phyloP scores from a whole-genome alignment of 2,113 vertebrate species.

The Ia io region DNA sequence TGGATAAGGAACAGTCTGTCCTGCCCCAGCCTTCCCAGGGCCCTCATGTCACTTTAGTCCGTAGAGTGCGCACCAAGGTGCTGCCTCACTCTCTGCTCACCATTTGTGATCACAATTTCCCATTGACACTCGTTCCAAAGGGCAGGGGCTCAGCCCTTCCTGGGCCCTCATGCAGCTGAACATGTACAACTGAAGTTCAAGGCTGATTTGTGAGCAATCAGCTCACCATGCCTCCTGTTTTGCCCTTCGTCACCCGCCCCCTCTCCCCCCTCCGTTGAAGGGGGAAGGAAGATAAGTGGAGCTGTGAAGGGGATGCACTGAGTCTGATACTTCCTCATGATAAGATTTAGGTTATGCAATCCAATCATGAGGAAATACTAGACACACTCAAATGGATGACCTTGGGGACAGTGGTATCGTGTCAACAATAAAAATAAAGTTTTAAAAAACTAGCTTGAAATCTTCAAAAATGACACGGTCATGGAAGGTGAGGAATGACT shows the following conservation, averaged over 20 bases:
- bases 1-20: neutral
- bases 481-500: neutral
- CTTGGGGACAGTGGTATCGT: neutral
- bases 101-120: accelerated
- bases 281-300: neutral
- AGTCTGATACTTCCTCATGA: neutral
- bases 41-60: neutral
- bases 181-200: too few species aligned
- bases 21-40: neutral
- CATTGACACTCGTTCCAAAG: neutral
- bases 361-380: neutral
- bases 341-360: neutral
- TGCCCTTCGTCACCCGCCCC: too few species aligned
- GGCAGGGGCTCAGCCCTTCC: neutral
- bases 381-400: neutral
- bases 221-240: neutral
- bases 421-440: neutral
- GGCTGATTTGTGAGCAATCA: neutral
- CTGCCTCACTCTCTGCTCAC: neutral
- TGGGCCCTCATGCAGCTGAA: neutral
- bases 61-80: neutral
- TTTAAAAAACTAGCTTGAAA: neutral
- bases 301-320: neutral
- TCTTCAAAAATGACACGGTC: neutral
- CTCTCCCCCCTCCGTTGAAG: accelerated